Evolutionary conservation across 2,888 invertebrate species (phyloP).

Genomic region (Serripes groenlandicus): DNA sequence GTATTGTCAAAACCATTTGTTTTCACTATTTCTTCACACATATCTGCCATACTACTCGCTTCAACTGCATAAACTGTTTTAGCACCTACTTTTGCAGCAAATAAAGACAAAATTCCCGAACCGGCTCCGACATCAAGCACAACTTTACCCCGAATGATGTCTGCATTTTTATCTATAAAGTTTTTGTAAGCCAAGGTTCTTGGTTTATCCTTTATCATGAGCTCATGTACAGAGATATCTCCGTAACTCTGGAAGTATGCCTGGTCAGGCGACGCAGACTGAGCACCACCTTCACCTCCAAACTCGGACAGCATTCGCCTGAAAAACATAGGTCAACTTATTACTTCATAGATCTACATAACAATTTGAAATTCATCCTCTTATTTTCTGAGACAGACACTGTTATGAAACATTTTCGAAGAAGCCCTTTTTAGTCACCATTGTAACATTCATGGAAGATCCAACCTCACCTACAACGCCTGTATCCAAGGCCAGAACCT

Average conservation of each 20-base stretch:
- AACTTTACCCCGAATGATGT: conserved; percentile 81
- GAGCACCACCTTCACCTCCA: not conserved
- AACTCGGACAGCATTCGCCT: conserved; percentile 9
- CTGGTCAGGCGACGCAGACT: conserved; percentile 5
- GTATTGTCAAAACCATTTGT: conserved; percentile 78
- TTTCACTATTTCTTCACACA: conserved; percentile 81
- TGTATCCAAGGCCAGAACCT: too few relatives aligned
- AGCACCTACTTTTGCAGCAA: conserved; percentile 85
- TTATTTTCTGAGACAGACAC: too few relatives aligned
- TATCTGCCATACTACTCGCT: conserved; percentile 78
- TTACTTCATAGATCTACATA: too few relatives aligned
- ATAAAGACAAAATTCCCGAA: conserved; percentile 84
- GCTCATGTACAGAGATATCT: conserved; percentile 82
- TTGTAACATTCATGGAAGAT: too few relatives aligned
- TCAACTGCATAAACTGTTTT: conserved; percentile 85
- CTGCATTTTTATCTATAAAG: conserved; percentile 83
- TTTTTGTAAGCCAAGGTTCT: conserved; percentile 83
- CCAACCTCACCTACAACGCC: too few relatives aligned
- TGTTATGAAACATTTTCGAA: too few relatives aligned
- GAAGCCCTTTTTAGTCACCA: too few relatives aligned
- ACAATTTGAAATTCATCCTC: too few relatives aligned
- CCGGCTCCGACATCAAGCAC: conserved; percentile 88
- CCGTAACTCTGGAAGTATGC: conserved; percentile 83
- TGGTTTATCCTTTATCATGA: conserved; percentile 85
- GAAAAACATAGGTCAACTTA: not conserved